These are phyloP conservation scores for Tinamus major DNA, from an alignment of 2,797 vertebrate genomes.

Conservation along the genomic window DNA sequence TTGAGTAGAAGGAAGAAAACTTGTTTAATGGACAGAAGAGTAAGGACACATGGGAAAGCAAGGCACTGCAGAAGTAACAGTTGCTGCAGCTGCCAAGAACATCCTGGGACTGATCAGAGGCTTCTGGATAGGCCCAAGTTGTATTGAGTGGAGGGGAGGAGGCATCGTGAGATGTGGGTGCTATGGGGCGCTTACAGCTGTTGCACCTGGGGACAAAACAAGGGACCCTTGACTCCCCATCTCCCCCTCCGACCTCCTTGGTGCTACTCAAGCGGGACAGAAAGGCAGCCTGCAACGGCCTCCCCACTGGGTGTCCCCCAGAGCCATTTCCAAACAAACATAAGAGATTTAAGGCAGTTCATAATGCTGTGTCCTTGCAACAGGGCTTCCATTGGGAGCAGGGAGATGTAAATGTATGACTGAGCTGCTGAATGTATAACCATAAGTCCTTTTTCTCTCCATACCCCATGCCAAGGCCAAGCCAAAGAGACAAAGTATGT, in stretches of 20 bases:
- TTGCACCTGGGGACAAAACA: neutral
- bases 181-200: neutral
- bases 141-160: neutral
- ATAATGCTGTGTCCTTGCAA: neutral
- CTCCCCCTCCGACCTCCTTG: neutral
- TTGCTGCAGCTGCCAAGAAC: neutral
- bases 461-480: neutral
- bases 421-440: neutral
- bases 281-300: accelerated
- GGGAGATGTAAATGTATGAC: neutral
- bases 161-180: neutral
- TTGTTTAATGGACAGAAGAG: neutral
- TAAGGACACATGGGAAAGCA: neutral
- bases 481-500: neutral
- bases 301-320: neutral
- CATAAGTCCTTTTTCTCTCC: neutral
- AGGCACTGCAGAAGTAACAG: neutral
- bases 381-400: neutral
- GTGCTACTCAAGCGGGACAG: neutral
- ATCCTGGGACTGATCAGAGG: accelerated
- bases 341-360: neutral
- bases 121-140: neutral
- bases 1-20: neutral
- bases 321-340: neutral
- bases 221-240: neutral